Percentiles rank a stretch among this genome's conserved stretches.
phyloP scores from a whole-genome alignment of 2,888 invertebrate genomes.

The Petrolisthes cinctipes region DNA sequence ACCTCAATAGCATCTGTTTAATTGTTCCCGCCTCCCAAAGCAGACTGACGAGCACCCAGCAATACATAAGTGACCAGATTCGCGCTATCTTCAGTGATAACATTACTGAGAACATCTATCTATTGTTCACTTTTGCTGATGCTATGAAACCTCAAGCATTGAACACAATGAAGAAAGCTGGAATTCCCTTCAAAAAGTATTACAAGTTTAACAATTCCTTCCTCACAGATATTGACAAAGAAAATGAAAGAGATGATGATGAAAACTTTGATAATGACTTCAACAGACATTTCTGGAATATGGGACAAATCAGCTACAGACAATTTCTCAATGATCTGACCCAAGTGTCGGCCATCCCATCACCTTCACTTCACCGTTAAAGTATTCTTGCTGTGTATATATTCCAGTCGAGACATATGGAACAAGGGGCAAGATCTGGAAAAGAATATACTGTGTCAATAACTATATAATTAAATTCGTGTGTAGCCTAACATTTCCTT shows the following conservation, averaged over 20 bases:
- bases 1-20: slow-evolving; percentile 6
- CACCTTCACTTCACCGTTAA: too few relatives aligned
- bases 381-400: too few relatives aligned
- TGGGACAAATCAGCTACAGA: slow-evolving; percentile 24
- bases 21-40: slow-evolving; percentile 14
- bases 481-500: too few relatives aligned
- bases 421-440: too few relatives aligned
- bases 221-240: neutral
- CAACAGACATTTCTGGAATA: slow-evolving; percentile 21
- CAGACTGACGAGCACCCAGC: slow-evolving; percentile 26
- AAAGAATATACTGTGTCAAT: too few relatives aligned
- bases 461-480: too few relatives aligned
- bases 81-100: slow-evolving; percentile 17
- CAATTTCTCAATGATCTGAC: neutral
- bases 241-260: neutral
- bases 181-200: slow-evolving; percentile 16
- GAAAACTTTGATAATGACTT: too few relatives aligned
- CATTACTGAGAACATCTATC: slow-evolving; percentile 31
- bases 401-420: too few relatives aligned
- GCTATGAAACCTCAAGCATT: slow-evolving; percentile 19
- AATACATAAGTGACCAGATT: slow-evolving; percentile 31
- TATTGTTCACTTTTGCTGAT: slow-evolving; percentile 39
- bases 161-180: slow-evolving; percentile 17
- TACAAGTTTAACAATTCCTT: slow-evolving; percentile 34
- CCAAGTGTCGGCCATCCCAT: too few relatives aligned